phyloP scores from a whole-genome alignment of 2,888 invertebrate species.

The Rotaria sp. region DNA sequence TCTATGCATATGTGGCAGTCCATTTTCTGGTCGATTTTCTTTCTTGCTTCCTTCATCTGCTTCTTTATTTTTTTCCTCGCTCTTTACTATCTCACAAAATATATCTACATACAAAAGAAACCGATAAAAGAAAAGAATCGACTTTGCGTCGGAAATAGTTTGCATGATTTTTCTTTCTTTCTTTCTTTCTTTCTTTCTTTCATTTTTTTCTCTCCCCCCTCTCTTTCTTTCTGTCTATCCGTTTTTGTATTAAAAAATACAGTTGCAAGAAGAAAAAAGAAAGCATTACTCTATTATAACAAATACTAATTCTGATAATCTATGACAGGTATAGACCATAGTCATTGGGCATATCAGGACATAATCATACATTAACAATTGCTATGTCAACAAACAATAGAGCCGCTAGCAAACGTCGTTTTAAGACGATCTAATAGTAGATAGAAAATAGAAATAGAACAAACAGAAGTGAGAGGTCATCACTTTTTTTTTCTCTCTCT shows the following conservation, averaged over 20 bases:
- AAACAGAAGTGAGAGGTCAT: neutral
- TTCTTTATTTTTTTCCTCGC: neutral
- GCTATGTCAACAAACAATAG: neutral
- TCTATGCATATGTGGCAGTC: neutral
- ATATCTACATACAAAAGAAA: neutral
- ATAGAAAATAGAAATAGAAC: neutral
- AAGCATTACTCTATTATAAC: neutral
- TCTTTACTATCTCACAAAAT: neutral
- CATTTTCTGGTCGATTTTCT: neutral
- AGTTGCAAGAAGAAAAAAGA: neutral
- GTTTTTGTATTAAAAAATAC: neutral
- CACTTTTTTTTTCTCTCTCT: neutral
- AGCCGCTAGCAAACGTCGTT: neutral
- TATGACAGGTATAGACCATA: conserved; percentile 1
- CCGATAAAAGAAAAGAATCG: neutral
- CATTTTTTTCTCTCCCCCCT: too few relatives aligned
- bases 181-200: neutral
- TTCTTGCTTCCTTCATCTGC: neutral
- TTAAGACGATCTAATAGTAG: neutral
- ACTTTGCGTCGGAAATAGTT: neutral
- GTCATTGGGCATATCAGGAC: neutral
- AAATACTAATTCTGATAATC: conserved; percentile 19
- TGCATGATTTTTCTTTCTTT: neutral
- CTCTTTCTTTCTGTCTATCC: too few relatives aligned
- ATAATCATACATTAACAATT: neutral